Conservation (phyloP, 2,113 vertebrate genomes). For the Upupa epops region DNA sequence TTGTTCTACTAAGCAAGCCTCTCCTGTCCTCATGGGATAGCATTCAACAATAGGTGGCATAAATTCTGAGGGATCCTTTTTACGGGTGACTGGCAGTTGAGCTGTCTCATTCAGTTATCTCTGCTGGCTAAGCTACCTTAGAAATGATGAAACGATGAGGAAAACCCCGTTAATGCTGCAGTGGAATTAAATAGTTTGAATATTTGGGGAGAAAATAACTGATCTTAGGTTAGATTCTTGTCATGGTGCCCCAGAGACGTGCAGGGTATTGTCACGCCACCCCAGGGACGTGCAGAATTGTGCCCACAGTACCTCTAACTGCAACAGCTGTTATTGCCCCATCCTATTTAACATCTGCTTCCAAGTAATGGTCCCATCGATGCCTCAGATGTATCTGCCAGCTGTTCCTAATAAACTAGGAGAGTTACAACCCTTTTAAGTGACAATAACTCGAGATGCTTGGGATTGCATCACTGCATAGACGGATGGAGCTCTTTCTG, state of each 20-base stretch:
- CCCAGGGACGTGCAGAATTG: conserved; percentile 15
- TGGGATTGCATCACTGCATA: conserved; percentile 2
- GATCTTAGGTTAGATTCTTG: conserved; percentile 38
- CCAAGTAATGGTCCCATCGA: conserved; percentile 42
- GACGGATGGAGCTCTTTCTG: background rate
- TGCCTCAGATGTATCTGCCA: conserved; percentile 35
- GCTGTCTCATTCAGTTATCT: background rate
- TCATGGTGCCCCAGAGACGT: conserved; percentile 35
- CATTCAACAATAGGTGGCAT: background rate
- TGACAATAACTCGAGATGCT: conserved; percentile 52
- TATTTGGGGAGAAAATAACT: background rate
- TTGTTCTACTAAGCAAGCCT: background rate
- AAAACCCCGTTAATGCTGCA: background rate
- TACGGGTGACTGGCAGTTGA: background rate
- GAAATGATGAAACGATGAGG: background rate
- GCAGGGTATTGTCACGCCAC: background rate
- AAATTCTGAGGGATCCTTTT: background rate
- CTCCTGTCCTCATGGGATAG: background rate
- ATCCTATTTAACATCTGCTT: conserved; percentile 69
- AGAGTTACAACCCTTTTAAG: conserved; percentile 60
- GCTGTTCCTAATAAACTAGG: conserved; percentile 62
- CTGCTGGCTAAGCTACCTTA: background rate
- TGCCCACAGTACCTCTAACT: conserved; percentile 56
- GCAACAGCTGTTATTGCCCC: conserved; percentile 34
- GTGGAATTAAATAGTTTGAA: background rate